Percentiles rank a stretch among this genome's conserved stretches.
These are phyloP conservation scores for Drosophila acutilabella DNA, from an alignment of 2,888 invertebrate species.

Conservation along the genomic window DNA sequence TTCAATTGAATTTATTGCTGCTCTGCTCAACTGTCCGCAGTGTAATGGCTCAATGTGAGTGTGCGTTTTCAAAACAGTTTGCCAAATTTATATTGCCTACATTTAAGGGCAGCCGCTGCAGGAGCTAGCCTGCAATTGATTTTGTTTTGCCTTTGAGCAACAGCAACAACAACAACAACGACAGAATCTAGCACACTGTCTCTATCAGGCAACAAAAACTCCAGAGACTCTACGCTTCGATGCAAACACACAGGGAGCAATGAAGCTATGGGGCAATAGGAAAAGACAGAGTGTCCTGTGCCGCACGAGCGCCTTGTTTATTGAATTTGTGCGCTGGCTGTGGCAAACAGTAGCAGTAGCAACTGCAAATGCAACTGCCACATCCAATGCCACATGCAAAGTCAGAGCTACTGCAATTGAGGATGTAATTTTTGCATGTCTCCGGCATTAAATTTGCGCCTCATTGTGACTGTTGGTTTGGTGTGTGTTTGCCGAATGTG, in stretches of 20 bases:
- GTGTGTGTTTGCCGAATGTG: constrained; percentile 28
- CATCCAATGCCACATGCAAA: constrained; percentile 2
- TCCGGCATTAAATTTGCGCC: constrained; percentile 72
- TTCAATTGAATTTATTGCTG: constrained; percentile 67
- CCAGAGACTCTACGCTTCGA: constrained; percentile 53
- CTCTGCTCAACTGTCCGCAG: constrained; percentile 45
- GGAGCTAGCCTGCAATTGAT: constrained; percentile 66
- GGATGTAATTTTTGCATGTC: constrained; percentile 80
- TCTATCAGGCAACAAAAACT: constrained; percentile 42
- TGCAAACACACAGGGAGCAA: constrained; percentile 43
- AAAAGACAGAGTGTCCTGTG: constrained; percentile 35
- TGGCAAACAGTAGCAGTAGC: constrained; percentile 17
- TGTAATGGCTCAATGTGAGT: constrained; percentile 55
- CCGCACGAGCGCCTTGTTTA: constrained; percentile 76
- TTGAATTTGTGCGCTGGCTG: constrained; percentile 67
- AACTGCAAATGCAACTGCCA: constrained; percentile 1
- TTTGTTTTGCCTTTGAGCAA: constrained; percentile 60
- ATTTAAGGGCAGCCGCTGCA: constrained; percentile 49
- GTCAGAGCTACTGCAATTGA: constrained; percentile 57
- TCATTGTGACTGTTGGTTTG: constrained; percentile 24
- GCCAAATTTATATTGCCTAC: constrained; percentile 78
- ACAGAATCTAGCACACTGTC: constrained; percentile 41
- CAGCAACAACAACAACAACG: constrained; percentile 30
- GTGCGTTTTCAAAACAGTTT: constrained; percentile 52
- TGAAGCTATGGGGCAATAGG: not conserved